phyloP scores from a whole-genome alignment of 2,888 invertebrate species.

The Zele albiditarsus region DNA sequence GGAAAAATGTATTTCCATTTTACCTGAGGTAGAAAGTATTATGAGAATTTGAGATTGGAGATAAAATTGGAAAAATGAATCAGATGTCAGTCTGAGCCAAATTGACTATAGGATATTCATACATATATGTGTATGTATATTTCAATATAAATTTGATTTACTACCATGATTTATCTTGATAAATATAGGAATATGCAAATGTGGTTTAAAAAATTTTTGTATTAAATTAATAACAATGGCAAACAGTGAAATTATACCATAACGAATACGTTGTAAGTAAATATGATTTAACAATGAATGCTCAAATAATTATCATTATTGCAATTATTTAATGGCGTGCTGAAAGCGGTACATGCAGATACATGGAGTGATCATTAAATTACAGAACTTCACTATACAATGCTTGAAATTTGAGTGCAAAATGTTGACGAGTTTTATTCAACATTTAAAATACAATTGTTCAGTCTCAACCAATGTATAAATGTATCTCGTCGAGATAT shows the following conservation, averaged over 20 bases:
- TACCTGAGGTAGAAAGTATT: neutral
- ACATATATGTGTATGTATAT: neutral
- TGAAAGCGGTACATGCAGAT: neutral
- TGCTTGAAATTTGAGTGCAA: neutral
- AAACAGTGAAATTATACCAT: too few species aligned
- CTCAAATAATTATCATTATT: neutral
- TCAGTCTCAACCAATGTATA: neutral
- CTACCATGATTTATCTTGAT: neutral
- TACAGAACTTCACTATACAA: neutral
- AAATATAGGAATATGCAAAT: neutral
- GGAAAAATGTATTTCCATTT: neutral
- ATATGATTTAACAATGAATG: neutral
- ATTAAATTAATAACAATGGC: too few species aligned
- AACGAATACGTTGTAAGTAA: too few species aligned
- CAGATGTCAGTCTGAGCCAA: neutral
- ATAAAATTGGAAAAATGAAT: constrained; percentile 3
- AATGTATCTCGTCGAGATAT: neutral
- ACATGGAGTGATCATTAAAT: neutral
- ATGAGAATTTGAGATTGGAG: neutral
- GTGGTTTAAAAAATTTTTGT: too few species aligned
- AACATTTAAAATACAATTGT: neutral
- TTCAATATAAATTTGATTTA: neutral
- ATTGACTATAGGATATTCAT: neutral
- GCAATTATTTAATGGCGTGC: neutral
- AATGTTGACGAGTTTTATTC: neutral